phyloP scores from a whole-genome alignment of 2,797 vertebrate species.

The Sarcoramphus papa region DNA sequence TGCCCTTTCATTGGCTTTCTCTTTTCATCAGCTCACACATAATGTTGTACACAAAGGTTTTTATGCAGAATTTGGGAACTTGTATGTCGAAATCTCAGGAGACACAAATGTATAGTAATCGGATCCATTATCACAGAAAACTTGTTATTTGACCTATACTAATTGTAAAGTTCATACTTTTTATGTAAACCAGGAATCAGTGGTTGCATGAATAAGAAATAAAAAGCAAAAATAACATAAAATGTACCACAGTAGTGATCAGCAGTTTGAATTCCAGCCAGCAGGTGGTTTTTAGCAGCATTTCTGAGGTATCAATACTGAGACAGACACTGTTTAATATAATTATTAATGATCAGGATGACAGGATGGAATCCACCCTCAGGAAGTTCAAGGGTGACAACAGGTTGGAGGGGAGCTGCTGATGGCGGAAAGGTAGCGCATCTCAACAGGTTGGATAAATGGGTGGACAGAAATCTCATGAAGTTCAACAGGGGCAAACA shows the following conservation, averaged over 20 bases:
- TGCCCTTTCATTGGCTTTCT: background rate
- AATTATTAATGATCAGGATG: background rate
- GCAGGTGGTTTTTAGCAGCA: background rate
- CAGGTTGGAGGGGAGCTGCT: background rate
- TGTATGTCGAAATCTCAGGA: background rate
- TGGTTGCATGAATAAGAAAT: background rate
- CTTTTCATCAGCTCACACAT: background rate
- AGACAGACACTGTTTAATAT: background rate
- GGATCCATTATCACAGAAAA: background rate
- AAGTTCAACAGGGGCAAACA: background rate
- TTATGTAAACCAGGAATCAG: background rate
- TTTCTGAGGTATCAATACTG: background rate
- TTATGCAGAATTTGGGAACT: background rate
- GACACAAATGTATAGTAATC: background rate
- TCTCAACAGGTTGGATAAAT: background rate
- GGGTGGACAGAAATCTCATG: background rate
- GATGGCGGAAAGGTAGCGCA: background rate
- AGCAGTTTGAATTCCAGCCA: background rate
- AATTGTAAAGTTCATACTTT: background rate
- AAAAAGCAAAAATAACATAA: background rate
- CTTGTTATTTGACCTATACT: background rate
- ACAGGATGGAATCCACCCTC: background rate
- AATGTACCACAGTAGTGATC: background rate
- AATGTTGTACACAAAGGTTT: background rate
- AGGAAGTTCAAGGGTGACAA: background rate